Conservation (phyloP, 2,113 vertebrate species). For the Ictidomys tridecemlineatus region DNA sequence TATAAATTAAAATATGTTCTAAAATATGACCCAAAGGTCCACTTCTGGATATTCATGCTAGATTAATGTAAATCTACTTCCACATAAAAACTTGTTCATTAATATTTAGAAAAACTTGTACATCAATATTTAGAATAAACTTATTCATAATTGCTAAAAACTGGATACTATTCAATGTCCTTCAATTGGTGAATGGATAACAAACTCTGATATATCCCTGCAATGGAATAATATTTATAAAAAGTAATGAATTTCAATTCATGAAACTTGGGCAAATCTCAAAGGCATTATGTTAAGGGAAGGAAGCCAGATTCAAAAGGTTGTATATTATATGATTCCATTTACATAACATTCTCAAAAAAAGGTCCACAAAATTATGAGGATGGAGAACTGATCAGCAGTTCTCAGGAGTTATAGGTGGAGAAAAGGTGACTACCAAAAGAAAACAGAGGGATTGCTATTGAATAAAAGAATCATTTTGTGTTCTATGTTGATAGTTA, state of each 20-base stretch:
- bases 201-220: background rate
- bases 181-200: background rate
- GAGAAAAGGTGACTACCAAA: background rate
- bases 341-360: background rate
- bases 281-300: background rate
- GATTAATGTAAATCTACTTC: background rate
- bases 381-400: background rate
- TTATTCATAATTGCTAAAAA: background rate
- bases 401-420: background rate
- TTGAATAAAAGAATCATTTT: background rate
- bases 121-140: constrained; percentile 21
- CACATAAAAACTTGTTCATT: background rate
- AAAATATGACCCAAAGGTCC: background rate
- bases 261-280: background rate
- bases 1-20: background rate
- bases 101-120: background rate
- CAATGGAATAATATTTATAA: background rate
- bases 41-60: background rate
- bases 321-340: background rate
- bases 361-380: background rate
- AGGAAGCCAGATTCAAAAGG: background rate
- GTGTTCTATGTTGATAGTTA: background rate
- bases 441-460: background rate
- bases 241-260: background rate
- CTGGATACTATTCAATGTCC: background rate